Base-by-base conservation (phyloP, 2,797 vertebrate genomes). In the Pangasius sanitwongsei region DNA sequence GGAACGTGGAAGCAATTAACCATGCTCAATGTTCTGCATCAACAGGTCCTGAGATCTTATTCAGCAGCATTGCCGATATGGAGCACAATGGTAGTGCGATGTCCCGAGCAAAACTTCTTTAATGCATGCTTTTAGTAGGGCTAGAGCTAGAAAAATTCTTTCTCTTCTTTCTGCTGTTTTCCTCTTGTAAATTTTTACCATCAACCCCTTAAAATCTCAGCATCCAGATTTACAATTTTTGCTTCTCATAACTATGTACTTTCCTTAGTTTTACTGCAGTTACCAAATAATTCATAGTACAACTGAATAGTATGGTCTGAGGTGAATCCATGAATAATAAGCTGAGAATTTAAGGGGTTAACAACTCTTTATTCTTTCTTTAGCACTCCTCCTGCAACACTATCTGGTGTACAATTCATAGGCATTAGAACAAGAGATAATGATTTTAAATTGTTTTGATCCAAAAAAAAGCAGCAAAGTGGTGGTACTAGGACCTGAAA, bases 21-120 rank as follows among this genome's bases (percentile, higher is more conserved):
- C 31, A 13, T 89, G 88, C 88, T 57, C 74, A 85, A 86, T 89
- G 80, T 91, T 91, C 61, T 90, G 70, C 87, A 84, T 75, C 88
- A 84, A 61, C 93, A 96, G 95, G 93, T 82, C 93, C 93, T 70
- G 91, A 93, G 81, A 94, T 85, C 87, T 94, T 93, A 50, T 87
- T 89, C 88, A 89, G 90, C 87, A 82, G 50, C 85, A 92, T 91
- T 91, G 50, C 86, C 63, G 92, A 94, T 88, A 41, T 93, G 18
- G 82, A 67, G 16, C 13, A 94, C 85, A 93, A 95, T 91, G 95
- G 95, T 96, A 90, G 89, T 80, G 91, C 88, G 86, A 87, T 69
- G 63, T 87, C 65, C 81, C 50, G 41, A 77, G 83, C 63, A 61
- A 70, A 41, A 59, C 69, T 48, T 86, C 50, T 81, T 72, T 25